A percentile compares a stretch with the other conserved stretches of the same genome.
These are phyloP conservation scores for Chondrilla cf. caribensis DNA, from an alignment of 37 sponge, comb jelly and placozoan species.

Conservation along the genomic window DNA sequence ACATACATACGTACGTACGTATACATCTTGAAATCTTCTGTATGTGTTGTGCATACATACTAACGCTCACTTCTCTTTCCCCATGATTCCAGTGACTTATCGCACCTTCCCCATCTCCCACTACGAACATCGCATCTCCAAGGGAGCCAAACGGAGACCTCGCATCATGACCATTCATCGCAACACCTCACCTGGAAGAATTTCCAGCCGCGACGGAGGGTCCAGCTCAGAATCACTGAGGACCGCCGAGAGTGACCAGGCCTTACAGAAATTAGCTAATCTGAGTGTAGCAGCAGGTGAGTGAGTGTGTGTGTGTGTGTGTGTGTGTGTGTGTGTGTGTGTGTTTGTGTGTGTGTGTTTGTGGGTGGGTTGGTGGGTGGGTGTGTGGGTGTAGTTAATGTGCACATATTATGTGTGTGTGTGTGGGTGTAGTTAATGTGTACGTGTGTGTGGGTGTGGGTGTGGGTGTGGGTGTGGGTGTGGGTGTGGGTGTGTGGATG, in stretches of 20 bases:
- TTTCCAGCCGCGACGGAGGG: neutral
- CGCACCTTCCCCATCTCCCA: slow-evolving; percentile 57
- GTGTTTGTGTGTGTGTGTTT: slow-evolving; percentile 12
- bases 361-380: too few relatives aligned
- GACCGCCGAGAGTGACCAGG: slow-evolving; percentile 54
- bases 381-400: too few relatives aligned
- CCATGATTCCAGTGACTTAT: slow-evolving; percentile 40
- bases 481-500: too few relatives aligned
- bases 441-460: slow-evolving; percentile 3
- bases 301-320: slow-evolving; percentile 19
- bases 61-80: neutral
- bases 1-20: neutral
- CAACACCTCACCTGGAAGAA: neutral
- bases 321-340: slow-evolving; percentile 51
- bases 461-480: too few relatives aligned
- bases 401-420: too few relatives aligned
- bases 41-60: slow-evolving; percentile 6
- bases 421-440: neutral
- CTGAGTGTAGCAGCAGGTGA: slow-evolving; percentile 51
- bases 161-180: neutral
- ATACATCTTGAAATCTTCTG: neutral
- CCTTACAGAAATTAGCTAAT: slow-evolving; percentile 58
- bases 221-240: slow-evolving; percentile 27
- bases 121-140: slow-evolving; percentile 19
- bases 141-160: slow-evolving; percentile 10